These are phyloP conservation scores for Protophormia terraenovae DNA, from an alignment of 2,888 invertebrate genomes.

Conservation along the genomic window DNA sequence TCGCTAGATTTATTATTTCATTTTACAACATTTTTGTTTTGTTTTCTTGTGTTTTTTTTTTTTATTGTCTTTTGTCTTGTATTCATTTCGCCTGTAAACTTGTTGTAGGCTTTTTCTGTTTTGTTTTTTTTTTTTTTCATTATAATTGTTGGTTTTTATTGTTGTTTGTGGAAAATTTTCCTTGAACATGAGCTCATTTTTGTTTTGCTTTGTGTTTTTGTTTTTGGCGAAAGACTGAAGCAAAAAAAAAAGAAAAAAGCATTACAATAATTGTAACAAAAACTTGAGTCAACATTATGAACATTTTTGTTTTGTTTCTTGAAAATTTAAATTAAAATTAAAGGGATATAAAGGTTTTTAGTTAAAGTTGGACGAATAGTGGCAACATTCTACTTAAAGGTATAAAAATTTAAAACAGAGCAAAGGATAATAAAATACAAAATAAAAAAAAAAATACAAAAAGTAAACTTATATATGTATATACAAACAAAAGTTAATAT, in stretches of 20 bases:
- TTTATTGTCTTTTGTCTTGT: too few relatives aligned
- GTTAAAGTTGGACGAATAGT: too few relatives aligned
- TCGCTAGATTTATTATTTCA: background rate
- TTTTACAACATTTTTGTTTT: background rate
- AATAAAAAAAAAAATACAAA: too few relatives aligned
- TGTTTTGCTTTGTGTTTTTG: background rate
- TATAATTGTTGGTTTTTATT: background rate
- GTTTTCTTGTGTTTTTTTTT: background rate
- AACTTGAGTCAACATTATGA: background rate
- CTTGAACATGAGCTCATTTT: slow-evolving; percentile 1
- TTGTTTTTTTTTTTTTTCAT: background rate
- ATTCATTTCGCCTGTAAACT: background rate
- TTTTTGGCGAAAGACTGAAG: background rate
- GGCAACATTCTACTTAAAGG: too few relatives aligned
- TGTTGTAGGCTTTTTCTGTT: background rate
- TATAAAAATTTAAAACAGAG: too few relatives aligned
- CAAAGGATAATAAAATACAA: too few relatives aligned
- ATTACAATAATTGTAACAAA: background rate
- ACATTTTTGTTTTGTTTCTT: too few relatives aligned
- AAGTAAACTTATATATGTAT: too few relatives aligned
- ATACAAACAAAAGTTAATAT: too few relatives aligned
- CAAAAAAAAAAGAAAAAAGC: background rate
- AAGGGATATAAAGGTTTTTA: too few relatives aligned
- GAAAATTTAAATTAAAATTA: too few relatives aligned
- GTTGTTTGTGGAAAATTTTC: background rate